Conservation (phyloP, 1,140 invertebrate species). For the Zaprionus ghesquierei region DNA sequence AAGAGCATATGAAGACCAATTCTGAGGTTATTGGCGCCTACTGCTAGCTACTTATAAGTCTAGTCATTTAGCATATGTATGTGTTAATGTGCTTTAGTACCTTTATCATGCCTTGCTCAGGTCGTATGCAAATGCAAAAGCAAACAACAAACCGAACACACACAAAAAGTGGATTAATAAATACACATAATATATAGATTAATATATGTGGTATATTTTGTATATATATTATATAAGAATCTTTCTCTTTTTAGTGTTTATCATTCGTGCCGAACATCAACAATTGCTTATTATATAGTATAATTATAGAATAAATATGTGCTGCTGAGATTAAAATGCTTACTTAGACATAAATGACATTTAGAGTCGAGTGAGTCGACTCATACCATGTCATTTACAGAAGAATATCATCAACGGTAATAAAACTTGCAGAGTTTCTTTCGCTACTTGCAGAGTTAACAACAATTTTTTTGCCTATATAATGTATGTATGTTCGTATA, state of each 20-base stretch:
- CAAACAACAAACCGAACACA: conserved; percentile 31
- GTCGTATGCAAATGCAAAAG: conserved; percentile 33
- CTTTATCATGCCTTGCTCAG: conserved; percentile 64
- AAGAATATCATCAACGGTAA: conserved; percentile 81
- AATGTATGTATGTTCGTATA: conserved; percentile 24
- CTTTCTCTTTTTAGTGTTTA: conserved; percentile 54
- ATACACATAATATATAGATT: conserved; percentile 17
- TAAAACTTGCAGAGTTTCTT: conserved; percentile 68
- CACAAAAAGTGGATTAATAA: conserved; percentile 30
- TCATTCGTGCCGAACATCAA: conserved; percentile 74
- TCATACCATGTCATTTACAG: conserved; percentile 33
- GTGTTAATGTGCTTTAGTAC: conserved; percentile 35
- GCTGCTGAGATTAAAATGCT: conserved; percentile 60
- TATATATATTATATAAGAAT: conserved; percentile 11
- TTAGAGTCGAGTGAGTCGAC: conserved; percentile 22
- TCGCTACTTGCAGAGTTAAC: conserved; percentile 51
- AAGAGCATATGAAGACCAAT: conserved; percentile 65
- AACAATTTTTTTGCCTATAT: conserved; percentile 54
- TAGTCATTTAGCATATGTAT: conserved; percentile 27
- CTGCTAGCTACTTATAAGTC: conserved; percentile 50
- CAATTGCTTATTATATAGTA: conserved; percentile 69
- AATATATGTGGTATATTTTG: conserved; percentile 1
- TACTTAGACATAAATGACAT: conserved; percentile 34
- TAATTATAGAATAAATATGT: not conserved
- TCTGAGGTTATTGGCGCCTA: conserved; percentile 72